A percentile compares a stretch with the other conserved stretches of the same genome.
These are phyloP conservation scores for Lophius piscatorius DNA, from an alignment of 2,113 vertebrate species.

Conservation along the genomic window DNA sequence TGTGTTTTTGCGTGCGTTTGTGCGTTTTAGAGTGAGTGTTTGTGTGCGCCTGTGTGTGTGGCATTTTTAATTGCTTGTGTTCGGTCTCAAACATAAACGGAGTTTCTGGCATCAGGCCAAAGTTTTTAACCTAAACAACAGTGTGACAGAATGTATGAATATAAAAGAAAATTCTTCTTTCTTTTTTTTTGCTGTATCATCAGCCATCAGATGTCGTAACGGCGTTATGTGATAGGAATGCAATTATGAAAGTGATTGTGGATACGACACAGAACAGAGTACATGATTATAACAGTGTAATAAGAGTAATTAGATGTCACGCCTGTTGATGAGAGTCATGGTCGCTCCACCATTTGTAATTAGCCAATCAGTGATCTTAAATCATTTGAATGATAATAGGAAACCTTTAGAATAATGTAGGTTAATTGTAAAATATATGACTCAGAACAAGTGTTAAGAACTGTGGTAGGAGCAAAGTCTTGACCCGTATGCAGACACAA, in stretches of 20 bases:
- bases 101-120: constrained; percentile 50
- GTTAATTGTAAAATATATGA: background rate
- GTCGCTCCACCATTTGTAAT: background rate
- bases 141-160: too few relatives aligned
- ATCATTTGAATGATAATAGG: background rate
- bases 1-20: constrained; percentile 9
- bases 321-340: background rate
- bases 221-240: too few relatives aligned
- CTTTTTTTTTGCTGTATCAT: too few relatives aligned
- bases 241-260: too few relatives aligned
- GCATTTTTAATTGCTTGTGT: constrained; percentile 51
- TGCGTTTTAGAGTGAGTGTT: constrained; percentile 21
- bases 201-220: too few relatives aligned
- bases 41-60: constrained; percentile 12
- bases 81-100: constrained; percentile 31
- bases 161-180: too few relatives aligned
- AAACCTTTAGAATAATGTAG: too few relatives aligned
- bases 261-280: too few relatives aligned
- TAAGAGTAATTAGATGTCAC: constrained; percentile 4
- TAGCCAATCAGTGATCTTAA: background rate
- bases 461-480: too few relatives aligned
- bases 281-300: too few relatives aligned
- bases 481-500: too few relatives aligned
- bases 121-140: constrained; percentile 65
- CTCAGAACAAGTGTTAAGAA: too few relatives aligned